These are phyloP conservation scores for Spisula subtruncata DNA, from an alignment of 2,888 invertebrate genomes.

Conservation along the genomic window DNA sequence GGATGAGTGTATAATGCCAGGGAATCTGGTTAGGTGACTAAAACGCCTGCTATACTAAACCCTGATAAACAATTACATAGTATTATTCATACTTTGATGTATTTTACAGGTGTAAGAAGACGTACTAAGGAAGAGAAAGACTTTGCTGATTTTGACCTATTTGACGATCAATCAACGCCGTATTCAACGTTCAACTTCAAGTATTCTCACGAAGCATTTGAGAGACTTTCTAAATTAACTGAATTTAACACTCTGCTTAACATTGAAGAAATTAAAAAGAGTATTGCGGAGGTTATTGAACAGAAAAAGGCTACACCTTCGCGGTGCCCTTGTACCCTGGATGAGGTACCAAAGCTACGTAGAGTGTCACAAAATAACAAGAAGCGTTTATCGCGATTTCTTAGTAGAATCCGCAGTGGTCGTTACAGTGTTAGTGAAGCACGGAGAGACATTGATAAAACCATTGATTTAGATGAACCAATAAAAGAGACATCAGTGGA, in stretches of 20 bases:
- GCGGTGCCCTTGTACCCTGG: slow-evolving; percentile 72
- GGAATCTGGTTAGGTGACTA: no score
- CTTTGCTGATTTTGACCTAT: slow-evolving; percentile 88
- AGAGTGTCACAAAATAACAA: slow-evolving; percentile 77
- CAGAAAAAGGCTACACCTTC: slow-evolving; percentile 76
- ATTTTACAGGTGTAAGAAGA: slow-evolving; percentile 85
- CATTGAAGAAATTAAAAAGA: slow-evolving; percentile 85
- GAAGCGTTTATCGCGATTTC: slow-evolving; percentile 70
- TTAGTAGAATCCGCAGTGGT: slow-evolving; percentile 69
- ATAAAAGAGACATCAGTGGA: slow-evolving; percentile 40
- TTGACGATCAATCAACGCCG: slow-evolving; percentile 87
- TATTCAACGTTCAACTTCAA: slow-evolving; percentile 88
- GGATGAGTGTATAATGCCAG: no score
- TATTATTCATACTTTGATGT: neutral
- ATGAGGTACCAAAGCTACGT: slow-evolving; percentile 75
- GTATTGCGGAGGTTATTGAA: slow-evolving; percentile 82
- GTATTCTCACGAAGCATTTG: slow-evolving; percentile 87
- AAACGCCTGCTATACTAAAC: no score
- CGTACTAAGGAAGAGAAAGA: slow-evolving; percentile 87
- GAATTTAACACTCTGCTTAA: slow-evolving; percentile 88
- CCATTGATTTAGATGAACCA: slow-evolving; percentile 52
- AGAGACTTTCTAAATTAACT: slow-evolving; percentile 87
- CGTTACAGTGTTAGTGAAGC: slow-evolving; percentile 61
- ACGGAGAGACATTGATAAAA: slow-evolving; percentile 56
- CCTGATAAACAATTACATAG: no score